Evolutionary conservation across 2,797 vertebrate genomes (phyloP), one percentile per base, ranked within the genome.

Genomic region (Silurus aristotelis): DNA sequence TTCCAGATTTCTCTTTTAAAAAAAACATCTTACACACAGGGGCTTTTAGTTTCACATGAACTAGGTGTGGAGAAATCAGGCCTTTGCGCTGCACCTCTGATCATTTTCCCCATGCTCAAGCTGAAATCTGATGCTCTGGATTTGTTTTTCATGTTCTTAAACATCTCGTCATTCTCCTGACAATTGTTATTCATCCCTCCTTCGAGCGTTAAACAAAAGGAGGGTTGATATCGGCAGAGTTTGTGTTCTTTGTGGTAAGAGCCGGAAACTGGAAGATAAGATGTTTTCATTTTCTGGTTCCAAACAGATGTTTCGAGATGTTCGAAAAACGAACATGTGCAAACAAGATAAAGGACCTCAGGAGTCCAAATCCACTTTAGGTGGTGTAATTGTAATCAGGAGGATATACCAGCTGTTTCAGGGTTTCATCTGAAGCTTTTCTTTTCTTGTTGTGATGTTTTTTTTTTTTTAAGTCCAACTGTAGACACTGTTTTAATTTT

Each of bases 221-320:
- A 73, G 56, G 55, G 55, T 58, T 68, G 43, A 31, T 60, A 77
- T 48, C 6, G 4, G 22, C 13, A 27, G 8, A 31, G 46, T 60
- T 71, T n/a, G n/a, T 31, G 63, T 75, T 77, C 55, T 86, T 52
- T 52, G 80, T 63, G 25, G 64, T 66, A 48, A 55, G 61, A 78
- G 64, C 64, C 63, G 81, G 46, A 75, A 71, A 60, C 17, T 17
- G 48, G 27, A 61, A 48, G 61, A 67, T 80, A 48, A 58, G n/a
- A 70, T 67, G 22, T 70, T 31, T 80, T 48, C 22, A 8, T 58
- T 43, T 58, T 58, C 31, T 48, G 58, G 20, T 13, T 60, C 31
- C 55, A 68, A 83, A 63, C 83, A 84, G 83, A 87, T 77, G 83
- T 87, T 87, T 76, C 20, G 25, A 48, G 61, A 67, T 10, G 56